Base-by-base conservation (phyloP, 1,140 invertebrate species). In the Acromyrmex charruanus region DNA sequence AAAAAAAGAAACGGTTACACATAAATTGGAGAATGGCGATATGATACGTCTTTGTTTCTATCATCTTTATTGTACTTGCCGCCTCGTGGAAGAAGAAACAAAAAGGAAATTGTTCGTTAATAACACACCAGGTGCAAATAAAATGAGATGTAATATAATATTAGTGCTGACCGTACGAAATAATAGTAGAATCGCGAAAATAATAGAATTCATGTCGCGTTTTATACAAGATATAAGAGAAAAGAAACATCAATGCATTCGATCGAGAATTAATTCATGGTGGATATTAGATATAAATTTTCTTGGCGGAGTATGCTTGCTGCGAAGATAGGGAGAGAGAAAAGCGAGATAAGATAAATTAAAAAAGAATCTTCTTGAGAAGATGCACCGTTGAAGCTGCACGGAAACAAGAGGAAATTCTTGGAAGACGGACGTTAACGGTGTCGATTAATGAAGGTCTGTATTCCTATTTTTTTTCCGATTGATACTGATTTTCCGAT, bases 381-480 rank as follows among this genome's bases (percentile, higher is more conserved):
- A 39, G 35, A 28, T 49, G 55, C 51, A 55, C n/a, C 12, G 16
- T 31, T 81, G 31, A 71, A 58, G 21, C 44, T 69, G 61, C 28
- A 69, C 31, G 21, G 5, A 3, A n/a, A 10, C 53, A 35, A 55
- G 35, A 58, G 25, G 51, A 18, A 69, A 10, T 21, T 12, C 31
- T 16, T 44, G 9, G 31, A 49, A n/a, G 18, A 4, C n/a, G 39
- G 39, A 72, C 16, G 53, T 71, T 28, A 59, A 74, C 16, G 21
- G 12, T 21, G 28, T 61, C 55, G 28, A 39, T 49, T 59, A 82
- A 74, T 18, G 58, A 61, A 84, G 80, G 80, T 84, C 28, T 75
- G 80, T 84, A 84, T 75, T 39, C 9, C 25, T 39, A 53, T 7
- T 61, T 35, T 28, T 31, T 75, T 18, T 44, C 18, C 55, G 7